phyloP scores from a whole-genome alignment of 1,140 invertebrate species.

The Drosophila funebris region DNA sequence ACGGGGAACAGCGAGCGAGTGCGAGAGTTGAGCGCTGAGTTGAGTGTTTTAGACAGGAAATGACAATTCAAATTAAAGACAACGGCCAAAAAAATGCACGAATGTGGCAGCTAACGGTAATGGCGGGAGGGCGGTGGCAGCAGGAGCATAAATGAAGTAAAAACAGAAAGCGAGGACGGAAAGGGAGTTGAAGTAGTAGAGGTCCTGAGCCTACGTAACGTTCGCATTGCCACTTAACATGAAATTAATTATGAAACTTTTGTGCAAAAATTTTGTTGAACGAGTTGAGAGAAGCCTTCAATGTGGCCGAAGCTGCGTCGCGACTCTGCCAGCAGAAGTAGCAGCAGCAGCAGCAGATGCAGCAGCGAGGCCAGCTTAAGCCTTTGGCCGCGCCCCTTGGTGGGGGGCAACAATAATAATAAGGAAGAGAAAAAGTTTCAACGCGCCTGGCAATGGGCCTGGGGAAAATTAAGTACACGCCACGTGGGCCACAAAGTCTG shows the following conservation, averaged over 20 bases:
- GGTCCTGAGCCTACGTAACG: conserved; percentile 32
- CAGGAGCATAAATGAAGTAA: conserved; percentile 15
- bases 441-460: conserved; percentile 64
- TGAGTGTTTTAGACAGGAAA: conserved; percentile 73
- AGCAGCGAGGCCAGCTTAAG: conserved; percentile 17
- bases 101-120: conserved; percentile 1
- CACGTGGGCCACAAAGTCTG: conserved; percentile 76
- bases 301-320: conserved; percentile 39
- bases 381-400: conserved; percentile 24
- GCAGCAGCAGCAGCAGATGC: neutral
- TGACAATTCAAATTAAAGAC: conserved; percentile 81
- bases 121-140: too few relatives aligned
- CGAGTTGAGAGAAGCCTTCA: conserved; percentile 73
- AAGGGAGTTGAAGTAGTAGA: neutral
- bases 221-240: conserved; percentile 79
- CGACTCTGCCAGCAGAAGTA: neutral
- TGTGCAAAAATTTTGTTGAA: conserved; percentile 81
- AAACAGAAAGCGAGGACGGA: neutral
- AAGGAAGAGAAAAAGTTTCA: conserved; percentile 53
- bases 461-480: conserved; percentile 75
- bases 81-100: conserved; percentile 37
- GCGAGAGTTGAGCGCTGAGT: conserved; percentile 25
- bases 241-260: conserved; percentile 83
- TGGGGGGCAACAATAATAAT: conserved; percentile 4
- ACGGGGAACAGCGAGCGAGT: too few relatives aligned